Evolutionary conservation across 2,888 invertebrate species (phyloP), one percentile per base, ranked within the genome.

Genomic region (Merodon equestris): DNA sequence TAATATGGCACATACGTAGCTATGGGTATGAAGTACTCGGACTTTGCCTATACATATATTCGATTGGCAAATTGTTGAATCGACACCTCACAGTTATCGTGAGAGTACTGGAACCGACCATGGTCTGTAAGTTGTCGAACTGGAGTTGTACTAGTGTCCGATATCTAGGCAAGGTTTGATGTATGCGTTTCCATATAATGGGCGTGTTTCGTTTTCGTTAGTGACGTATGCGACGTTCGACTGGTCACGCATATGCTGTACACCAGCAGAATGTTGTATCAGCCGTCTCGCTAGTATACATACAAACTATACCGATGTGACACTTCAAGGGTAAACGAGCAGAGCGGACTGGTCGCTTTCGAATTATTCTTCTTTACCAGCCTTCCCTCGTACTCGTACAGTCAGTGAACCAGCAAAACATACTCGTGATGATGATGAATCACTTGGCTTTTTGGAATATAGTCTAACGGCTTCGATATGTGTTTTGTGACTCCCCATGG

Each of bases 261-360:
- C 7, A 27, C 27, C 7, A 27, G 51, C 15, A 10, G 38, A 56
- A 57, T 45, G 15, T n/a, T 12, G 48, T 56, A 9, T 51, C 18
- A 50, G 68, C 48, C 7, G 3, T 27, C 27, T 27, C 7, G 9
- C 14, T 15, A 53, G 44, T 53, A 47, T 13, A 45, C 27, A 27
- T 27, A 27, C 27, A 4, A 7, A n/a, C n/a, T n/a, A 7, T 27
- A 27, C 7, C 27, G 27, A 27, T 18, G 42, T 58, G 75, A 64
- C 64, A 71, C 45, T 76, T 76, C 64, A 76, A 76, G 70, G 75
- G 40, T 57, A 64, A 70, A 70, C n/a, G 19, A 50, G 48, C 64
- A 71, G 58, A 70, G 12, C 4, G 9, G 7, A 27, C 10, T 45
- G 19, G 13, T 15, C 54, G 47, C n/a, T n/a, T n/a, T n/a, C n/a